Percentiles rank a stretch among this genome's conserved stretches.
Evolutionary conservation across 2,797 vertebrate genomes (phyloP).

Genomic region (Tangara arthus): DNA sequence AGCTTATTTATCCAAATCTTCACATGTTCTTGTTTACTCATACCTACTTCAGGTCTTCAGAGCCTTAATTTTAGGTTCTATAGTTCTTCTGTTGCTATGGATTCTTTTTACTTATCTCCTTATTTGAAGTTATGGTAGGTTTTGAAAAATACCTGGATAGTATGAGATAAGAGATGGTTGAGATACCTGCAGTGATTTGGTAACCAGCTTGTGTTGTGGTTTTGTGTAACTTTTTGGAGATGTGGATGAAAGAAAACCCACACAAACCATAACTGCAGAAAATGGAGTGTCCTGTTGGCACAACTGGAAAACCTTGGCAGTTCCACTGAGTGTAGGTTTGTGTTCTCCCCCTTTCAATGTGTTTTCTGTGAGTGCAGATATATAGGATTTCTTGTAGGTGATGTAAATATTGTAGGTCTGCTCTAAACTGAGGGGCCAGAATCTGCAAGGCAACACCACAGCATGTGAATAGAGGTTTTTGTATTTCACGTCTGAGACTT

Average conservation of each 20-base stretch:
- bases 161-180: not conserved
- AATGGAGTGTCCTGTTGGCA: not conserved
- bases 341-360: not conserved
- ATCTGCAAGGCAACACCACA: not conserved
- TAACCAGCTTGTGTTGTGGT: not conserved
- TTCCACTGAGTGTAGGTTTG: rapidly evolving
- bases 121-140: not conserved
- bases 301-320: not conserved
- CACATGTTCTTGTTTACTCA: not conserved
- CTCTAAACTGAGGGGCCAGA: not conserved
- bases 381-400: not conserved
- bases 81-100: not conserved
- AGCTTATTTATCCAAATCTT: not conserved
- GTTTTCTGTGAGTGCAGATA: not conserved
- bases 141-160: not conserved
- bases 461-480: not conserved
- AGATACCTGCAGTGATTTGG: not conserved
- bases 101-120: not conserved
- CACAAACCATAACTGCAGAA: not conserved
- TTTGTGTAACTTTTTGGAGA: not conserved
- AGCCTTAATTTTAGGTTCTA: not conserved
- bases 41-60: not conserved
- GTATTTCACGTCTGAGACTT: not conserved
- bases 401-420: not conserved
- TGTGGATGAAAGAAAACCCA: not conserved